Percentiles rank a stretch among this genome's conserved stretches.
Conservation (phyloP, 2,888 invertebrate genomes). For the Rhagonycha lutea region DNA sequence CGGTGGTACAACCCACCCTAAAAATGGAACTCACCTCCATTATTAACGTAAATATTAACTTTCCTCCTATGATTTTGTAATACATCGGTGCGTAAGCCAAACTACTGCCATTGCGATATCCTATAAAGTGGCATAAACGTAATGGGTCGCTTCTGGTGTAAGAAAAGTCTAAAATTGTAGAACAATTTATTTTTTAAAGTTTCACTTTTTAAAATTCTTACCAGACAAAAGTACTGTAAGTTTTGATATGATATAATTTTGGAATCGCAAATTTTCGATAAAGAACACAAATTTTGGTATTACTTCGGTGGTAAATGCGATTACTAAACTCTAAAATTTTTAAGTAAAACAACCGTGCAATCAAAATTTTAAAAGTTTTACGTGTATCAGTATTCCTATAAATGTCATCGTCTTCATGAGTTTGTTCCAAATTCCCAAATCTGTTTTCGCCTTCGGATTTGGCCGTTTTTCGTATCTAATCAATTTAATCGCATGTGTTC, state of each 20-base stretch:
- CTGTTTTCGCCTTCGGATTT: background rate
- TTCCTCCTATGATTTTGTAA: background rate
- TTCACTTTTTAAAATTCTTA: background rate
- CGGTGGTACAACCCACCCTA: no score
- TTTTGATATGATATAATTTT: background rate
- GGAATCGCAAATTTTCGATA: background rate
- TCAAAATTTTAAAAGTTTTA: background rate
- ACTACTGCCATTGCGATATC: background rate
- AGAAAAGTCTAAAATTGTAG: background rate
- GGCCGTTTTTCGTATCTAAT: constrained; percentile 26
- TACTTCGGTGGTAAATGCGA: background rate
- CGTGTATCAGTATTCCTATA: background rate
- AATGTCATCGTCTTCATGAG: background rate
- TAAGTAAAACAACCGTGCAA: background rate
- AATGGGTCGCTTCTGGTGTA: background rate
- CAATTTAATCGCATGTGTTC: constrained; percentile 69
- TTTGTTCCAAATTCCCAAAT: background rate
- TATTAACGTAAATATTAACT: background rate
- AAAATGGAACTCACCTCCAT: background rate
- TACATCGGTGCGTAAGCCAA: no score
- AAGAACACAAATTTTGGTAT: background rate
- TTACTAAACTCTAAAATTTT: background rate
- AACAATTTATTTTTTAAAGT: background rate
- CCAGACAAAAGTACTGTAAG: background rate
- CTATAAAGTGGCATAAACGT: background rate